A percentile compares a stretch with the other conserved stretches of the same genome.
These are phyloP conservation scores for Parelbella ahira DNA, from an alignment of 2,888 invertebrate species.

Conservation along the genomic window DNA sequence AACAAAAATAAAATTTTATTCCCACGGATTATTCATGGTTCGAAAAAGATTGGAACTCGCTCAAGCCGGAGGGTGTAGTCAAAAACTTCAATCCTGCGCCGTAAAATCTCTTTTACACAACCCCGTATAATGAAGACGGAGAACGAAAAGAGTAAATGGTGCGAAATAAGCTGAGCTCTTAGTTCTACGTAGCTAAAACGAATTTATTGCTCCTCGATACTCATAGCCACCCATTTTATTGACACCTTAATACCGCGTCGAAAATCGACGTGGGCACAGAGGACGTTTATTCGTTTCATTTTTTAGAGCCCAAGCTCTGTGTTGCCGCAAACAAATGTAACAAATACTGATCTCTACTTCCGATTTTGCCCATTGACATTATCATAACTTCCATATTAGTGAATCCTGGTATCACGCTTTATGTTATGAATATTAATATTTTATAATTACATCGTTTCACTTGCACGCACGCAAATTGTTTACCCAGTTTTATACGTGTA, in stretches of 20 bases:
- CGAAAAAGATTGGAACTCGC: conserved; percentile 57
- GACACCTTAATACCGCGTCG: conserved; percentile 56
- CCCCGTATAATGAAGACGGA: conserved; percentile 68
- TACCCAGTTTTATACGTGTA: too few species aligned
- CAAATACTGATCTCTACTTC: too few species aligned
- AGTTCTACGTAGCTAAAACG: conserved; percentile 71
- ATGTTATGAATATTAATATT: too few species aligned
- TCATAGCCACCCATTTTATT: conserved; percentile 58
- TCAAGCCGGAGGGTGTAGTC: conserved; percentile 53
- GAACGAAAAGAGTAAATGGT: conserved; percentile 76
- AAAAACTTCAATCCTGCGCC: conserved; percentile 60
- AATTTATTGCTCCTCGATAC: conserved; percentile 73
- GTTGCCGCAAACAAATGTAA: too few species aligned
- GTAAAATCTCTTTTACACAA: conserved; percentile 64
- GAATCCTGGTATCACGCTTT: too few species aligned
- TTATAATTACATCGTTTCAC: too few species aligned
- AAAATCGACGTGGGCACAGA: conserved; percentile 28
- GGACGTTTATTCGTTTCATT: conserved; percentile 26
- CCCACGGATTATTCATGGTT: too few species aligned
- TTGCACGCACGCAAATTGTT: too few species aligned
- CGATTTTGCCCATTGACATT: too few species aligned
- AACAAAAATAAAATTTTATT: too few species aligned
- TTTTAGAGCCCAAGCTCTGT: too few species aligned
- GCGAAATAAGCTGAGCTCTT: conserved; percentile 77
- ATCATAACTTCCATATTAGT: too few species aligned